phyloP scores from a whole-genome alignment of 2,888 invertebrate genomes.

The Lumbricus terrestris region DNA sequence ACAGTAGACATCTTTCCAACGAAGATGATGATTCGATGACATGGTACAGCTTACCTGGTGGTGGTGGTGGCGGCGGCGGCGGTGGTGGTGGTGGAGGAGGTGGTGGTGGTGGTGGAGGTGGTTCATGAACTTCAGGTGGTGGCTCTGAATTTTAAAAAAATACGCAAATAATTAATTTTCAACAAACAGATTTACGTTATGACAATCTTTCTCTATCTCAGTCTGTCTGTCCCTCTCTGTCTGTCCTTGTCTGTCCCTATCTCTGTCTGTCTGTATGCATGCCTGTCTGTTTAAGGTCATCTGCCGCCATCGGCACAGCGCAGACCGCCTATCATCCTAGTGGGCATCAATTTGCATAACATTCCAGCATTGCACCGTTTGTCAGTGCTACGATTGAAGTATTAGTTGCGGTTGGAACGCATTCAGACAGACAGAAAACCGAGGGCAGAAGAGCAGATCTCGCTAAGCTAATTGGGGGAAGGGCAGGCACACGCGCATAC shows the following conservation, averaged over 20 bases:
- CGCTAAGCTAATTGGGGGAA: too few species aligned
- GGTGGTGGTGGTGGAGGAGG: not conserved
- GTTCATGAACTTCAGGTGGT: not conserved
- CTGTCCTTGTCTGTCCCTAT: not conserved
- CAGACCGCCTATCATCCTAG: too few species aligned
- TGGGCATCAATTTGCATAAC: too few species aligned
- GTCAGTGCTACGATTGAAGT: too few species aligned
- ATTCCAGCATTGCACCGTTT: too few species aligned
- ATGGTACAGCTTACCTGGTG: not conserved
- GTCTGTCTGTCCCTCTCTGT: not conserved
- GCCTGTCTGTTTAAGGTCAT: not conserved
- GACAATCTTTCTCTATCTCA: not conserved
- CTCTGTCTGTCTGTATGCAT: not conserved
- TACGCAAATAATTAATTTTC: not conserved
- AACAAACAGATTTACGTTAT: not conserved
- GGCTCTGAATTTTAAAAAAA: not conserved
- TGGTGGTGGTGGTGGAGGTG: not conserved
- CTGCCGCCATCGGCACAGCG: too few species aligned
- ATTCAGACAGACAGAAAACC: too few species aligned
- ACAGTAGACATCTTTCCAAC: not conserved
- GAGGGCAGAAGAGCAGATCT: too few species aligned
- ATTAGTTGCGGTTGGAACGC: too few species aligned
- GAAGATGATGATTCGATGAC: not conserved
- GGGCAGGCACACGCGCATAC: too few species aligned
- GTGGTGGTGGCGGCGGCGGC: not conserved